Evolutionary conservation across 2,797 vertebrate genomes (phyloP), one percentile per base, ranked within the genome.

Genomic region (Chaetodon trifasciatus): DNA sequence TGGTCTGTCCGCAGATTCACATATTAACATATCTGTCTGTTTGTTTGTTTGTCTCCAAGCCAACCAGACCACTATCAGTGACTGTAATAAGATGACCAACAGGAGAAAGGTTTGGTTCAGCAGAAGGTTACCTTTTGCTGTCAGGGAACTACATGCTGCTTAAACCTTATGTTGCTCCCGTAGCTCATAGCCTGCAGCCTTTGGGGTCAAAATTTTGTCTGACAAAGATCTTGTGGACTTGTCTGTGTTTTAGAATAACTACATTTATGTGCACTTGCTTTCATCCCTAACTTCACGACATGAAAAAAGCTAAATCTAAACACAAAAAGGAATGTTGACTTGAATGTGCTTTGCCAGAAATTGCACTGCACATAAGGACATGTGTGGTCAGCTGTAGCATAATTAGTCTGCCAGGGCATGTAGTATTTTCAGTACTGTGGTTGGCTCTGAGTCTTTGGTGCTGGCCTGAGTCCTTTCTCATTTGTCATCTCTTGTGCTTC

Each of bases 401-500:
- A 71, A 49, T 16, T 37, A 24, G 32, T 75, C 73, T 42, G n/a
- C 42, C 3, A 55, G 52, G 40, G 32, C 23, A 24, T 35, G 11
- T 50, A 55, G 50, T 53, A 40, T 67, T 85, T 73, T 67, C 21
- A 77, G 16, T 57, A 2, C 39, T 42, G 46, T 57, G 32, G 39
- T 52, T 66, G 46, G 19, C 55, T 42, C 75, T 85, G 32, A 72
- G 58, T 40, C 21, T n/a, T 55, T 17, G 7, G 3, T 23, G 46
- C 24, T 76, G 37, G 37, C 16, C 44, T 12, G 23, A 71, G n/a
- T 77, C 42, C 23, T 61, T 55, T 52, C 39, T 23, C 42, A 68
- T 39, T 63, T 61, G 10, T 74, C 65, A 76, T 74, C 37, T 79
- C 7, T 72, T 86, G 63, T 66, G 19, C 52, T 57, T 67, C 17